These are phyloP conservation scores for Apocheima hispidaria DNA, from an alignment of 2,888 invertebrate genomes.

Conservation along the genomic window DNA sequence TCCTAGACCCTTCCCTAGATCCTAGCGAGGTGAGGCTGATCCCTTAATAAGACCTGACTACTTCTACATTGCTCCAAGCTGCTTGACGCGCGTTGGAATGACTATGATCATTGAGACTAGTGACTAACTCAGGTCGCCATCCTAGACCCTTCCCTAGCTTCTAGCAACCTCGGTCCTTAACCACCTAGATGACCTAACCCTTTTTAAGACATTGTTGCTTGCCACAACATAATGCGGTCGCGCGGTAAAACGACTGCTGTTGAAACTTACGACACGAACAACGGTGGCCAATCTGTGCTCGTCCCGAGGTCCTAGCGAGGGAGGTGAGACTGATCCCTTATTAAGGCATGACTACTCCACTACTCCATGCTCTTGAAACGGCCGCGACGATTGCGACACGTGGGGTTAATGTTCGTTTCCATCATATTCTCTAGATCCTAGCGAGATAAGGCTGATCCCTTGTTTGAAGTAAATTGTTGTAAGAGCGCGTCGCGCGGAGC, in stretches of 20 bases:
- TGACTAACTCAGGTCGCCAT: background rate
- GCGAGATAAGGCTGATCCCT: background rate
- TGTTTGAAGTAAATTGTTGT: background rate
- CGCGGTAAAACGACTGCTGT: no score
- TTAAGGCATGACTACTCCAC: no score
- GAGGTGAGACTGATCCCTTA: background rate
- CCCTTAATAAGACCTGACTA: background rate
- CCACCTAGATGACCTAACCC: no score
- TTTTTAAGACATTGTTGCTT: no score
- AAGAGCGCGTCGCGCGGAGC: background rate
- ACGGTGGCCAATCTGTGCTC: no score
- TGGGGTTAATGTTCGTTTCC: background rate
- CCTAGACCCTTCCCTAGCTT: slow-evolving; percentile 6
- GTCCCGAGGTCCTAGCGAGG: no score
- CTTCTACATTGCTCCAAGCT: background rate
- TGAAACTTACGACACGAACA: no score
- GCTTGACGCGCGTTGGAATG: no score
- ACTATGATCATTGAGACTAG: background rate
- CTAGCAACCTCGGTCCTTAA: no score
- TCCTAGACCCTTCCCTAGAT: slow-evolving; percentile 12
- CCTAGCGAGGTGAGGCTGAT: slow-evolving; percentile 6
- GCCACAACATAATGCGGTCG: no score
- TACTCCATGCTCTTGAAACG: no score
- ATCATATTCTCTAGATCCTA: background rate
- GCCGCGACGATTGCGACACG: no score